These are phyloP conservation scores for Notiomystis cincta DNA, from an alignment of 2,113 vertebrate species.

Conservation along the genomic window DNA sequence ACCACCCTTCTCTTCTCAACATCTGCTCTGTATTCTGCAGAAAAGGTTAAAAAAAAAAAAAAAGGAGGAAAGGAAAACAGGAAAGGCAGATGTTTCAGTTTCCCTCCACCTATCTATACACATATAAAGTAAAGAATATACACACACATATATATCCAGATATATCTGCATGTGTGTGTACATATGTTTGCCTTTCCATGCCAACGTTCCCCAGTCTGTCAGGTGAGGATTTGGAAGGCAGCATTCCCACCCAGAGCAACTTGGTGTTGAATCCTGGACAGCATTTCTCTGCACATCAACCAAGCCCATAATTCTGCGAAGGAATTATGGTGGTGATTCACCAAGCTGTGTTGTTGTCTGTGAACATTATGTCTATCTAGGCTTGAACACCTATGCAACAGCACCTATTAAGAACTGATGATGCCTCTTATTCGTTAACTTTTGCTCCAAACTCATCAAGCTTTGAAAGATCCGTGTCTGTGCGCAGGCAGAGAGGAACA, in stretches of 20 bases:
- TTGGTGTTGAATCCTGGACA: not conserved
- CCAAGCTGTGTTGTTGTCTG: not conserved
- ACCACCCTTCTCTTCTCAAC: not conserved
- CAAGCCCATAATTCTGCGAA: not conserved
- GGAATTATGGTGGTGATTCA: constrained; percentile 30
- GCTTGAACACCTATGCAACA: not conserved
- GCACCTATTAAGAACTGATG: not conserved
- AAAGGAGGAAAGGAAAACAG: not conserved
- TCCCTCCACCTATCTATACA: not conserved
- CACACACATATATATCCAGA: not conserved
- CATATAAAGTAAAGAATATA: not conserved
- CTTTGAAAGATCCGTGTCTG: rapidly evolving
- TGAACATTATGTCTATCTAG: not conserved
- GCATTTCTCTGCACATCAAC: not conserved
- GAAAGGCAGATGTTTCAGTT: not conserved
- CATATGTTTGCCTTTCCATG: not conserved
- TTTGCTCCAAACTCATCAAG: not conserved
- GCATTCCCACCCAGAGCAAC: not conserved
- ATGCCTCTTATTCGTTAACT: not conserved
- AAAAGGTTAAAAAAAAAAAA: not conserved
- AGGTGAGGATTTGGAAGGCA: not conserved
- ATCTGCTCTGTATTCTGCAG: not conserved
- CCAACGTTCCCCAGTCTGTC: not conserved
- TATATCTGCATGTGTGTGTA: not conserved
- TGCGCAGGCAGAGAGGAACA: rapidly evolving